phyloP scores from a whole-genome alignment of 1,140 invertebrate genomes.

The Caenorhabditis briggsae region DNA sequence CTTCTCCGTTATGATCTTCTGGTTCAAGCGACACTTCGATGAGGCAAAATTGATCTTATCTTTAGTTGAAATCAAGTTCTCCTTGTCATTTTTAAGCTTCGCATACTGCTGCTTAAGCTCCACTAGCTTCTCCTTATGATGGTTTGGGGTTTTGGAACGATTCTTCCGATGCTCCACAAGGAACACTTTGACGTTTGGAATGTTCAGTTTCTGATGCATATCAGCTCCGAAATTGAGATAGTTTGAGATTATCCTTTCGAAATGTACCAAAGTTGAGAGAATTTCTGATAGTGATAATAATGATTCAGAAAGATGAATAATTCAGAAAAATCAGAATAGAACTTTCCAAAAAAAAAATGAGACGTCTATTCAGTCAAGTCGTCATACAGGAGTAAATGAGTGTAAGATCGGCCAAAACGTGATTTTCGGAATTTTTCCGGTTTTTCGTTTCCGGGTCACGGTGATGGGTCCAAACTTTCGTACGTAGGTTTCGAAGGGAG shows the following conservation, averaged over 20 bases:
- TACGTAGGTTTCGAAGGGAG: no score
- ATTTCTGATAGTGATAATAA: no score
- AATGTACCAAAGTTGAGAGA: not conserved
- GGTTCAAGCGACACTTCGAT: slow-evolving; percentile 22
- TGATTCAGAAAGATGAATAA: no score
- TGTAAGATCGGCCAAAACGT: no score
- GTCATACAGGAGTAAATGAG: no score
- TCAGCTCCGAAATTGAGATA: not conserved
- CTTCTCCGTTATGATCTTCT: not conserved
- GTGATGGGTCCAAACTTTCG: no score
- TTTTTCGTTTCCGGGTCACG: no score
- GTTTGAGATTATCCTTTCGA: not conserved
- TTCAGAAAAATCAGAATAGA: no score
- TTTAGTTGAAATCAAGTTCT: not conserved
- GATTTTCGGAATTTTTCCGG: no score
- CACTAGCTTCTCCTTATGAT: not conserved
- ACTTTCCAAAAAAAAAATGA: no score
- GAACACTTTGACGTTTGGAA: not conserved
- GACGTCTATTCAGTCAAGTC: no score
- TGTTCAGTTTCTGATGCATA: not conserved
- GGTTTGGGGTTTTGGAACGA: not conserved
- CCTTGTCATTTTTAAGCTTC: not conserved
- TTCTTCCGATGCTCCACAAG: not conserved
- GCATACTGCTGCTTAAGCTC: not conserved
- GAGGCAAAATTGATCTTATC: slow-evolving; percentile 29